Base-by-base conservation (phyloP, 1,140 invertebrate genomes). In the Tribolium madens region DNA sequence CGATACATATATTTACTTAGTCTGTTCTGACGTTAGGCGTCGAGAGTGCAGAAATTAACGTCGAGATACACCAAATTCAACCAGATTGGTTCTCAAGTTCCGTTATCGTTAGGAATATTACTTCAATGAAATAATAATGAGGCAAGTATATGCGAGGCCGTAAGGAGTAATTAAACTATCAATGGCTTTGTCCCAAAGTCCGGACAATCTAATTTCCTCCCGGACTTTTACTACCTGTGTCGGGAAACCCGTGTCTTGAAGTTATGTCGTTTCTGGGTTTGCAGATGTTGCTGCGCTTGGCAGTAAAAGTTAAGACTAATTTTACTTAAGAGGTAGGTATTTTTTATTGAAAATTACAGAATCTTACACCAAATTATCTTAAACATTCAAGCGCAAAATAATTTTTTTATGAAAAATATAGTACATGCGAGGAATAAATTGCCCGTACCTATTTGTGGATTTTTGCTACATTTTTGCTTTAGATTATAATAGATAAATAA, bases 91-190 rank as follows among this genome's bases (percentile, higher is more conserved):
- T 26, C 57, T 12, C 57, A 13, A 64, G 13, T 64, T 64, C 57
- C 57, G 21, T 64, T 64, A 64, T 64, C 57, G 57, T 64, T 64
- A 64, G 18, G 57, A 64, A 64, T 64, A 64, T 64, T 64, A 64
- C 17, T 21, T 26, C 26, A 10, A 64, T 64, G 57, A 64, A 64
- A 64, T 64, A 64, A 31, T 64, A 64, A 64, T 64, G 57, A 26
- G 26, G 26, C 12, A 7, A 50, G 12, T 50, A 21, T n/a, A 64
- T 1, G 26, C 26, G 26, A 0, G 26, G 26, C 17, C 57, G 2
- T 64, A 12, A 33, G 21, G 21, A 64, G 21, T 33, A 64, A 64
- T 64, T 64, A 64, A 64, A 64, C 21, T 26, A 64, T 64, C 57
- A 64, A 64, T 64, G 57, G n/a, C 57, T 33, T 31, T 64, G 57